Evolutionary conservation across 2,888 invertebrate genomes (phyloP), one percentile per base, ranked within the genome.

Genomic region (Nymphalis polychloros): DNA sequence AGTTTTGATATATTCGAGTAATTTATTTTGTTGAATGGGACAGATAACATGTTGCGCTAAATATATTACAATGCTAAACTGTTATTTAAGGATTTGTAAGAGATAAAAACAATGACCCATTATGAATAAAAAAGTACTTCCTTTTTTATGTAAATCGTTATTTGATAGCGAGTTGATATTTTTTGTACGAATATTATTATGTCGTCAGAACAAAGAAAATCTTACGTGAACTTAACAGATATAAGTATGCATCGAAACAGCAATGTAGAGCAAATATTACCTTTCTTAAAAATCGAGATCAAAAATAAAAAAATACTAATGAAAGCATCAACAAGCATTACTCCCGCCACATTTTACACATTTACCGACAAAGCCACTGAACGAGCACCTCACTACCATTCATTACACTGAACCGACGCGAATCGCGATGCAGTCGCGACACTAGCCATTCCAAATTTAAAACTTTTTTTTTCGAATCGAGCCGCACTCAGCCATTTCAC

Each of bases 341-440:
- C 77, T 75, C 88, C 83, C 81, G 76, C 84, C 85, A 86, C 80
- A 81, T 78, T 83, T 81, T 82, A 86, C 85, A 89, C 89, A 87
- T 87, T 89, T 89, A 86, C 90, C 87, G 89, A 85, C 89, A 87
- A 87, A 88, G 90, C 86, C 83, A 86, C 78, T 85, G 84, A 84
- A 84, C 83, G 83, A 81, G 86, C 86, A 86, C 88, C 88, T 85
- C 86, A 86, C 89, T 87, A 85, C 73, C 77, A 75, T 76, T 86
- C 92, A 90, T 90, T 92, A 90, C 89, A 89, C 89, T 88, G 53
- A 55, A 55, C 53, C 89, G 78, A 77, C 81, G 82, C 83, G 85
- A 83, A 79, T 72, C 80, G 81, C 86, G 86, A 88, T 87, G 88
- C 88, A 88, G 84, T 83, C 84, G 82, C 86, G 83, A 83, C 85